phyloP scores from a whole-genome alignment of 2,113 vertebrate species.

The Ivindomyrus marchei region DNA sequence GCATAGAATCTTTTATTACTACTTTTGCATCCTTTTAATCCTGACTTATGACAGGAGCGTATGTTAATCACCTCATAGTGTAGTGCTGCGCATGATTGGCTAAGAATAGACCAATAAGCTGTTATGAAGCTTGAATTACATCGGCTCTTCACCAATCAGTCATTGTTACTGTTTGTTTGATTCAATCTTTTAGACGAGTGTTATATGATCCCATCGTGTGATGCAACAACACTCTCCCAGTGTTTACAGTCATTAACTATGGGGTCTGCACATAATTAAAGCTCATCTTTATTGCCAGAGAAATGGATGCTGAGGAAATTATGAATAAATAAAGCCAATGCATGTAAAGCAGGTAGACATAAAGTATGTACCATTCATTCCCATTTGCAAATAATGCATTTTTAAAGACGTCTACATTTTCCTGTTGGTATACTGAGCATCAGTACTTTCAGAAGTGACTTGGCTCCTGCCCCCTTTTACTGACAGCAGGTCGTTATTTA shows the following conservation, averaged over 20 bases:
- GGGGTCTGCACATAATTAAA: background rate
- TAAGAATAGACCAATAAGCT: background rate
- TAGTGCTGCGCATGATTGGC: background rate
- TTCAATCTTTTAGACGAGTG: background rate
- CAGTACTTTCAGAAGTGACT: background rate
- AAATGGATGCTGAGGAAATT: constrained; percentile 3
- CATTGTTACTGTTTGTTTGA: background rate
- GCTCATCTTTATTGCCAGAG: background rate
- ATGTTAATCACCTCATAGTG: background rate
- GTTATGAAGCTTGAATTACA: background rate
- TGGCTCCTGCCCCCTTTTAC: background rate
- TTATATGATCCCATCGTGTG: background rate
- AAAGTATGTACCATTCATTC: constrained; percentile 2
- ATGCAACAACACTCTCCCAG: background rate
- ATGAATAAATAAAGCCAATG: constrained; percentile 1
- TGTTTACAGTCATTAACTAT: background rate
- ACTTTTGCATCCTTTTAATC: background rate
- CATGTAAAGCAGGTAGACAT: background rate
- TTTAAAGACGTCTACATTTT: background rate
- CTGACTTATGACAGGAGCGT: background rate
- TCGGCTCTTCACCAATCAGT: background rate
- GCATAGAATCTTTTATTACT: background rate
- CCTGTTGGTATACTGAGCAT: background rate
- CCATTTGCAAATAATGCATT: background rate
- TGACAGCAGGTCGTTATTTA: background rate